A percentile compares a stretch with the other conserved stretches of the same genome.
Evolutionary conservation across 2,113 vertebrate genomes (phyloP).

Genomic region (Saccopteryx leptura): DNA sequence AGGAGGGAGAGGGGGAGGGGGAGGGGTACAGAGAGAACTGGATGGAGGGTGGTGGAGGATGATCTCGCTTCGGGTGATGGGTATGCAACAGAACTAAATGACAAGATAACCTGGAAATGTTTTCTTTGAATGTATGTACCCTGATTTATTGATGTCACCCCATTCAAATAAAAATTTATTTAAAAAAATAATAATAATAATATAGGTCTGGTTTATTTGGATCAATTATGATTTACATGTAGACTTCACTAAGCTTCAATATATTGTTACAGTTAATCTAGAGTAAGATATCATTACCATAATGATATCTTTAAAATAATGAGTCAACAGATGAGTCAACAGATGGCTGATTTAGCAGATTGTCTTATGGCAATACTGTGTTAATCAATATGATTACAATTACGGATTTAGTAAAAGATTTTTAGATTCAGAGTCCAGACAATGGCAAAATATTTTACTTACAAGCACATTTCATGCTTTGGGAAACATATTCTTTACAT

Average conservation of each 20-base stretch:
- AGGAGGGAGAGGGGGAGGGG: too few species aligned
- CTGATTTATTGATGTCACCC: too few species aligned
- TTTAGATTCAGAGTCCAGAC: constrained; percentile 29
- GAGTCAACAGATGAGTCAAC: background rate
- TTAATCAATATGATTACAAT: constrained; percentile 66
- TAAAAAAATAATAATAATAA: background rate
- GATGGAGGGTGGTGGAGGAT: too few species aligned
- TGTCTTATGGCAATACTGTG: constrained; percentile 40
- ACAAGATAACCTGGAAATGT: too few species aligned
- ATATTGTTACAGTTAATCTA: constrained; percentile 28
- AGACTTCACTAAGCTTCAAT: background rate
- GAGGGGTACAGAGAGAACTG: too few species aligned
- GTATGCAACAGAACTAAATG: too few species aligned
- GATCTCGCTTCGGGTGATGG: too few species aligned
- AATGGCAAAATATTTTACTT: constrained; percentile 17
- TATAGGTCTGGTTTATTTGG: background rate
- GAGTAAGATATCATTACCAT: constrained; percentile 48
- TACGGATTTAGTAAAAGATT: constrained; percentile 4
- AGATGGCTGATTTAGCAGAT: constrained; percentile 52
- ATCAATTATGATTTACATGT: background rate
- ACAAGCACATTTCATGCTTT: background rate
- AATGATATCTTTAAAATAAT: background rate
- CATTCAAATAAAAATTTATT: too few species aligned
- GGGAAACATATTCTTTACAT: background rate
- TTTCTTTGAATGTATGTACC: too few species aligned